These are phyloP conservation scores for Rhea pennata DNA, from an alignment of 2,113 vertebrate species.

Conservation along the genomic window DNA sequence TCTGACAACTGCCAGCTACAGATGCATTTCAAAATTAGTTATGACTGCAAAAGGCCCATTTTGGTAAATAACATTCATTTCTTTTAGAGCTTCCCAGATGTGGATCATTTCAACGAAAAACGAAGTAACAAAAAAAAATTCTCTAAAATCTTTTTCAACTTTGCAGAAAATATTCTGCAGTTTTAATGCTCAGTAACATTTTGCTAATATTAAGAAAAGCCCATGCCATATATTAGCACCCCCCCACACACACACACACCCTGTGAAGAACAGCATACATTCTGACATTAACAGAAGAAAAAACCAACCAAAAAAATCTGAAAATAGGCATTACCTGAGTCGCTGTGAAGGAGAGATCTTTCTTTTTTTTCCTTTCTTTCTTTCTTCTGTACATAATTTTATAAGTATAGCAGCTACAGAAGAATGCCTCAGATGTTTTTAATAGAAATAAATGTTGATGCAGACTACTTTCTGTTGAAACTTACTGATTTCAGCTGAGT, in stretches of 20 bases:
- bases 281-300: neutral
- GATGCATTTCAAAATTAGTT: neutral
- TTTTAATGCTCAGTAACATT: neutral
- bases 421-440: neutral
- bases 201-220: neutral
- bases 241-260: no score
- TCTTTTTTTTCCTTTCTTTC: neutral
- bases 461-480: neutral
- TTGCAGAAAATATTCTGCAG: neutral
- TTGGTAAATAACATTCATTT: neutral
- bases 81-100: neutral
- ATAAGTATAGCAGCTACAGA: neutral
- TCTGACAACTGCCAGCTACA: neutral
- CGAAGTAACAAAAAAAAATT: neutral
- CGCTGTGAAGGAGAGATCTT: neutral
- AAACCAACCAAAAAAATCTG: neutral
- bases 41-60: neutral
- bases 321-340: neutral
- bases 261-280: neutral
- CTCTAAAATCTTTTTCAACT: neutral
- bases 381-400: constrained; percentile 11
- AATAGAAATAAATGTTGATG: neutral
- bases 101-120: neutral
- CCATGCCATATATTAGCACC: neutral
- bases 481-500: neutral